Conservation (phyloP, 2,888 invertebrate genomes). For the Alsophila aescularia region DNA sequence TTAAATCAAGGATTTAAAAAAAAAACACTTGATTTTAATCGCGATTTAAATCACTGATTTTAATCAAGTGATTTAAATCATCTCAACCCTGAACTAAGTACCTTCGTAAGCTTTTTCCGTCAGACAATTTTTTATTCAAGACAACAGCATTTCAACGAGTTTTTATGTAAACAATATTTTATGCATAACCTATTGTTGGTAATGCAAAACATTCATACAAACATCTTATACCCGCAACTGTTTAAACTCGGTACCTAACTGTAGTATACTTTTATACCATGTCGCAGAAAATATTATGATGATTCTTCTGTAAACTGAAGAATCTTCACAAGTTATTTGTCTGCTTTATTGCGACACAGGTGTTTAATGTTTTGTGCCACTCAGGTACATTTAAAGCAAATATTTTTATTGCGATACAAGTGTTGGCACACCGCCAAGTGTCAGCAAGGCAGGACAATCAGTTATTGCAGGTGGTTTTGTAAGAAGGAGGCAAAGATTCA, state of each 20-base stretch:
- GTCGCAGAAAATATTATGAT: too few relatives aligned
- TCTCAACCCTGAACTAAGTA: too few relatives aligned
- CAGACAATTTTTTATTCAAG: not conserved
- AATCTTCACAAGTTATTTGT: too few relatives aligned
- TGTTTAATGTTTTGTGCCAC: not conserved
- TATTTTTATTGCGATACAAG: conserved; percentile 37
- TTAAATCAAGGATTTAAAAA: too few relatives aligned
- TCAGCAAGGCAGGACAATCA: conserved; percentile 37
- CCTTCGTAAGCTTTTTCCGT: not conserved
- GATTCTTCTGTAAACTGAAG: too few relatives aligned
- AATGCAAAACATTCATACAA: conserved; percentile 1
- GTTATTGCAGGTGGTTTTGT: conserved; percentile 37
- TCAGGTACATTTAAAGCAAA: conserved; percentile 23
- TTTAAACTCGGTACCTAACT: too few relatives aligned
- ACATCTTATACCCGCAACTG: not conserved
- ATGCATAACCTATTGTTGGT: not conserved
- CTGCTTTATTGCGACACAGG: not conserved
- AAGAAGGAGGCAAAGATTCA: conserved; percentile 29
- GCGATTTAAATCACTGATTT: too few relatives aligned
- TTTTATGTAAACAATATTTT: conserved; percentile 15
- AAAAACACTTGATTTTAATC: too few relatives aligned
- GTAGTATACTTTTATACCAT: too few relatives aligned
- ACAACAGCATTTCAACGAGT: not conserved
- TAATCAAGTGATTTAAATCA: too few relatives aligned
- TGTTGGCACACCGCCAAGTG: conserved; percentile 31